Base-by-base conservation (phyloP, 2,113 vertebrate genomes). In the Tenrec ecaudatus region DNA sequence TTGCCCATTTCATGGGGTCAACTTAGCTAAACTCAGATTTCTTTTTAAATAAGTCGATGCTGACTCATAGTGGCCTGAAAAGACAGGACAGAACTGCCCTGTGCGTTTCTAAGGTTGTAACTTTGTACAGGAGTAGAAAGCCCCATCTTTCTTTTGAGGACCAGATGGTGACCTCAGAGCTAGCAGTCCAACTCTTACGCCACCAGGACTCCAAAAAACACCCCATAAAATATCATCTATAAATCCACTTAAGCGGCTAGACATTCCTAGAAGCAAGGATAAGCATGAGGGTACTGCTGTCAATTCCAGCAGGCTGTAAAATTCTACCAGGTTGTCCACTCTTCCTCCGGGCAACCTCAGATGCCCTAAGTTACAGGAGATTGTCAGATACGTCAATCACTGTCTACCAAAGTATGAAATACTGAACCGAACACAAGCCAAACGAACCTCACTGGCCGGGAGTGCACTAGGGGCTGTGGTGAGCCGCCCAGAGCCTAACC, bases 11-110 rank as follows among this genome's bases (percentile, higher is more conserved):
- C 80, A 38, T 40, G 1, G 60, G 14, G 47, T 31, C 90, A 64
- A 36, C 88, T 89, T 91, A 94, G 75, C 91, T 90, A 89, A 84
- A 95, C 87, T 3, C 53, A 78, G 27, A n/a, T 82, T 83, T 47
- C 43, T n/a, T n/a, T n/a, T n/a, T n/a, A n/a, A n/a, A n/a, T n/a
- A n/a, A n/a, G 43, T 10, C 5, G 43, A 47, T 47, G 43, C 43
- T 47, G 43, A 10, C 43, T 47, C 43, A 47, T 47, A 47, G 43
- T 47, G 43, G 43, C 43, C 43, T 47, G 43, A 10, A 47, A 47
- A 10, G 43, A 47, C 10, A 47, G 43, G 43, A 47, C 43, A 47
- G 43, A 47, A 47, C 6, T 47, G 43, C 43, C 43, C 43, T 47
- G 43, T 47, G 43, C 6, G 43, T 47, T 47, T 47, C 43, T 10